phyloP scores from a whole-genome alignment of 1,140 invertebrate species.

The Ips typographus region DNA sequence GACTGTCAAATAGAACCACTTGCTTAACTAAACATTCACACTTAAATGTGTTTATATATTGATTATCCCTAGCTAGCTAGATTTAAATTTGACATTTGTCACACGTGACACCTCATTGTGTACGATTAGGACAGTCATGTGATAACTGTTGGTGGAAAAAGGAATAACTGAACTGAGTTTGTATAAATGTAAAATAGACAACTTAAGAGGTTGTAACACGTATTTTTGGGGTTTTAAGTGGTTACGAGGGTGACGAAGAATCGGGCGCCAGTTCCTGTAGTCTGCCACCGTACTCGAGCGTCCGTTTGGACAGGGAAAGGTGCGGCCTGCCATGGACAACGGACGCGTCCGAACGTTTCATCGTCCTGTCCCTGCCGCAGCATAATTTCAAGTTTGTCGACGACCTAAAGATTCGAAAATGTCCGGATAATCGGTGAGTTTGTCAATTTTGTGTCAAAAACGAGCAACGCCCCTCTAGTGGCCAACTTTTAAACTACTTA shows the following conservation, averaged over 20 bases:
- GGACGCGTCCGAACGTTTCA: conserved; percentile 34
- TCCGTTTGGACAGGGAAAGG: conserved; percentile 24
- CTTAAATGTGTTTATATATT: no score
- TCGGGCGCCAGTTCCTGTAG: conserved; percentile 37
- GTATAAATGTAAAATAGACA: no score
- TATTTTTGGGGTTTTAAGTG: conserved; percentile 23
- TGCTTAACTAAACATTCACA: no score
- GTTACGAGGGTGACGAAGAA: conserved; percentile 40
- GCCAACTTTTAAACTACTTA: no score
- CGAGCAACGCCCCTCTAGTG: no score
- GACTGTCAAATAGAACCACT: no score
- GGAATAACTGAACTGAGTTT: no score
- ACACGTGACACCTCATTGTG: no score
- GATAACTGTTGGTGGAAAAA: no score
- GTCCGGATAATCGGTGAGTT: conserved; percentile 36
- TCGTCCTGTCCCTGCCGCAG: conserved; percentile 31
- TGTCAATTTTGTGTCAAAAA: not conserved
- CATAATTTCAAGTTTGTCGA: conserved; percentile 38
- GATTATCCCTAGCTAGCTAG: no score
- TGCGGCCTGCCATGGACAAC: conserved; percentile 42
- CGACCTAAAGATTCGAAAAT: conserved; percentile 33
- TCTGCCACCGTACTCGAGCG: conserved; percentile 26
- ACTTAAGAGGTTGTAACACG: no score
- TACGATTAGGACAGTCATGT: not conserved
- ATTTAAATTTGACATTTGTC: no score